A percentile compares a stretch with the other conserved stretches of the same genome.
phyloP scores from a whole-genome alignment of 2,797 vertebrate genomes.

The Microctenopoma lineatum region DNA sequence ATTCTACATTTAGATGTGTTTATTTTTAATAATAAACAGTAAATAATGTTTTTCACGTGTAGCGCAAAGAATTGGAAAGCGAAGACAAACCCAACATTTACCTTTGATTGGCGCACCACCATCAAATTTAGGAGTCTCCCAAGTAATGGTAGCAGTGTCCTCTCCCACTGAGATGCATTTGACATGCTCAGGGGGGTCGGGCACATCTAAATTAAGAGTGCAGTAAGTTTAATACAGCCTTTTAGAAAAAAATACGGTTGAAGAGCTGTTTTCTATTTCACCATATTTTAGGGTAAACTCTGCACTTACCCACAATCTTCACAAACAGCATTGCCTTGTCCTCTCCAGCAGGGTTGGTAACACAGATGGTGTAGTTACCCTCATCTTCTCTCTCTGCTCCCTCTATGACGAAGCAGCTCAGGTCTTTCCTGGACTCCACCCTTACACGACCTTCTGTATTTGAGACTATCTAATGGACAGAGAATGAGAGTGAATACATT shows the following conservation, averaged over 20 bases:
- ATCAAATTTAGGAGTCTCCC: constrained; percentile 89
- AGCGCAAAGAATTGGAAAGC: background rate
- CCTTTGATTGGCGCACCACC: constrained; percentile 89
- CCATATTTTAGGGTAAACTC: background rate
- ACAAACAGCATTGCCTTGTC: constrained; percentile 87
- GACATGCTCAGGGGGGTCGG: constrained; percentile 88
- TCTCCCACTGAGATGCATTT: constrained; percentile 88
- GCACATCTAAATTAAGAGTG: constrained; percentile 83
- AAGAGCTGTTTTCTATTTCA: background rate
- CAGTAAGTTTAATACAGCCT: background rate
- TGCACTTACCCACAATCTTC: constrained; percentile 89
- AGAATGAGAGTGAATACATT: background rate
- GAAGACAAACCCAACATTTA: constrained; percentile 40
- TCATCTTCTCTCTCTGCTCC: constrained; percentile 88
- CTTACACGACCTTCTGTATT: constrained; percentile 79
- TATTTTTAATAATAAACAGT: background rate
- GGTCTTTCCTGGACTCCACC: constrained; percentile 83
- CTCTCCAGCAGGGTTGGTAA: constrained; percentile 89
- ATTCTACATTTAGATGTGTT: background rate
- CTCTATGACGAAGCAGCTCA: constrained; percentile 91
- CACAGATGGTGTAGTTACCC: constrained; percentile 87
- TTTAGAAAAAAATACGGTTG: background rate
- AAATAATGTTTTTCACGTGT: background rate
- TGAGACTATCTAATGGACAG: constrained; percentile 73
- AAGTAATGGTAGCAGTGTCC: constrained; percentile 85